A percentile compares a stretch with the other conserved stretches of the same genome.
These are phyloP conservation scores for Dromas ardeola DNA, from an alignment of 2,113 vertebrate species.

Conservation along the genomic window DNA sequence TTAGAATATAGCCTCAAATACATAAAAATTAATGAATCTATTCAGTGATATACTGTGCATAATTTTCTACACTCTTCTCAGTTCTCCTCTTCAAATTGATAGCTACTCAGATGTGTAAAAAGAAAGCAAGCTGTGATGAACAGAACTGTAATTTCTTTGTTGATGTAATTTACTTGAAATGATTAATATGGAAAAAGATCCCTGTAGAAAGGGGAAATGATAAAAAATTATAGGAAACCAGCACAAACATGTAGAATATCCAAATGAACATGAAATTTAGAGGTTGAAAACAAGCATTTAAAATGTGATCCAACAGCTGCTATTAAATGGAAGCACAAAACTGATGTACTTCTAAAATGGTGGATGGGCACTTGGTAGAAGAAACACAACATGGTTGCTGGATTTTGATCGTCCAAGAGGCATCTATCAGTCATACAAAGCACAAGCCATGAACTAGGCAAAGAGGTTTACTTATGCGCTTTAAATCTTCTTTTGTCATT, in stretches of 20 bases:
- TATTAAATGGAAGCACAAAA: not conserved
- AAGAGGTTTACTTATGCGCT: not conserved
- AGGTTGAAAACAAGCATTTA: not conserved
- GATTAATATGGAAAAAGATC: not conserved
- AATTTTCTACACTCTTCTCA: not conserved
- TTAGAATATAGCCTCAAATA: not conserved
- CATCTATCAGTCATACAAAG: not conserved
- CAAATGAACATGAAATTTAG: not conserved
- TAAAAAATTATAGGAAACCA: not conserved
- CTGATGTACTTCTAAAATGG: not conserved
- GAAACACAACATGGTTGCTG: constrained; percentile 7
- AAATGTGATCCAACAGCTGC: not conserved
- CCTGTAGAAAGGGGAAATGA: not conserved
- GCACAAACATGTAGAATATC: not conserved
- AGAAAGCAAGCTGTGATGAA: not conserved
- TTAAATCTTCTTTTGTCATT: not conserved
- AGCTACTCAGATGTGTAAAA: not conserved
- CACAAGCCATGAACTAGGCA: not conserved
- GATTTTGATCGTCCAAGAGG: not conserved
- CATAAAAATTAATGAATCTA: not conserved
- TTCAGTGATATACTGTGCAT: not conserved
- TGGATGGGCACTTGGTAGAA: not conserved
- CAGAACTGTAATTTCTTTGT: not conserved
- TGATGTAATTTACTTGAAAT: not conserved
- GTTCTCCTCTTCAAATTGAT: not conserved